Evolutionary conservation across 2,888 invertebrate genomes (phyloP), one percentile per base, ranked within the genome.

Genomic region (Acanthoscelides obtectus): DNA sequence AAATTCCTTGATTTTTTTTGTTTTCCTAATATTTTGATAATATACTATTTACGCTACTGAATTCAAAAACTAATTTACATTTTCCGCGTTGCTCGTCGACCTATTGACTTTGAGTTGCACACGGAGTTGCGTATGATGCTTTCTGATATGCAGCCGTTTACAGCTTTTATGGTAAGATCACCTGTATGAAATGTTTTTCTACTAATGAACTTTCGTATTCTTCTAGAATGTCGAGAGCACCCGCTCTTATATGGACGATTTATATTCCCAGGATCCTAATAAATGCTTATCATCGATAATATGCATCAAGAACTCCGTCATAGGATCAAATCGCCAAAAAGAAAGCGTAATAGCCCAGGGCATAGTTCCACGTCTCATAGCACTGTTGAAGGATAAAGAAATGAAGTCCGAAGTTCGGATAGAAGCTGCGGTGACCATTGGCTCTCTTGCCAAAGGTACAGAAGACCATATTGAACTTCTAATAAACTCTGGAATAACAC

Each of bases 261-360:
- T 96, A 76, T 94, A 94, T 85, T 93, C 94, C 67, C 86, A 90
- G 83, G 78, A 86, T 78, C 78, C 85, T 64, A 89, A 89, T 75
- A 93, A 93, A 86, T 92, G 94, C 83, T 87, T 92, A 76, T 90
- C 92, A 78, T 94, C 95, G 63, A 88, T 95, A 81, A 89, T 93
- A 87, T 91, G 92, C 78, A 86, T 96, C 78, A 96, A 96, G 86
- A 96, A 96, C 86, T 91, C 94, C 22, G 95, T 97, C n/a, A 97
- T 97, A 83, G 97, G 97, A 71, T 96, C 96, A 81, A 96, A 97
- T 85, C 90, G 94, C 72, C 95, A 96, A 86, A 97, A 97, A 83
- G 92, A 91, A 75, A 90, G 91, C 69, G 93, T 95, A 63, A 94
- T 97, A 79, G 91, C 93, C 77, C 93, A 95, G 86, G 96, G 96